Evolutionary conservation across 2,797 vertebrate genomes (phyloP), one percentile per base, ranked within the genome.

Genomic region (Enoplosus armatus): DNA sequence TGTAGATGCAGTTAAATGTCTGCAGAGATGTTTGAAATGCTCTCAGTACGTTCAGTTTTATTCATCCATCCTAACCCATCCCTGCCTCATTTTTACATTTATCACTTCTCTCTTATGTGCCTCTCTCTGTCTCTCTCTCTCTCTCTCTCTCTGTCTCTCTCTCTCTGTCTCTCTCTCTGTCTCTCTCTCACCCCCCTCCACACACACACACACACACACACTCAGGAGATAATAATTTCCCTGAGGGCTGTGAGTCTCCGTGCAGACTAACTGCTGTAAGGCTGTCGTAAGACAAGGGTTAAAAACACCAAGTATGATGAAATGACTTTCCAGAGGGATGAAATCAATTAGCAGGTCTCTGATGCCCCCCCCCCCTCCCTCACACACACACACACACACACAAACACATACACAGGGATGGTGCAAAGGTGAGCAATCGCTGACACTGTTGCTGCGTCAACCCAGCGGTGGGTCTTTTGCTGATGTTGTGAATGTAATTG

Each of bases 261-360:
- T 72, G 82, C 89, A 89, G 85, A 80, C 74, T 47, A 20, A 72
- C 70, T 90, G 81, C 68, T 90, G 91, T 85, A 90, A 93, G 83
- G 67, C 89, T 90, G 85, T 86, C 87, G 85, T 90, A 90, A 92
- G 89, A 92, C 85, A 83, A 86, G 80, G 89, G 87, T 93, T 94
- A 93, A 96, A 95, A 96, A 95, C 94, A 95, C 85, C n/a, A 77
- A 86, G 88, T 76, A 94, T 96, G 95, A 96, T 96, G 95, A 96
- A 96, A 96, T 87, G 80, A 85, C 73, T 70, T 90, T 92, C 94
- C 92, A 48, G 41, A 82, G 90, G 92, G 78, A 89, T 78, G 92
- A 94, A 96, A 96, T 95, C 92, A 95, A 94, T 96, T 94, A 94
- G 71, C 77, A 75, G 69, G 61, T 85, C 82, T 75, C 80, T 16